Conservation (phyloP, 2,797 vertebrate species). For the Pogoniulus pusillus region DNA sequence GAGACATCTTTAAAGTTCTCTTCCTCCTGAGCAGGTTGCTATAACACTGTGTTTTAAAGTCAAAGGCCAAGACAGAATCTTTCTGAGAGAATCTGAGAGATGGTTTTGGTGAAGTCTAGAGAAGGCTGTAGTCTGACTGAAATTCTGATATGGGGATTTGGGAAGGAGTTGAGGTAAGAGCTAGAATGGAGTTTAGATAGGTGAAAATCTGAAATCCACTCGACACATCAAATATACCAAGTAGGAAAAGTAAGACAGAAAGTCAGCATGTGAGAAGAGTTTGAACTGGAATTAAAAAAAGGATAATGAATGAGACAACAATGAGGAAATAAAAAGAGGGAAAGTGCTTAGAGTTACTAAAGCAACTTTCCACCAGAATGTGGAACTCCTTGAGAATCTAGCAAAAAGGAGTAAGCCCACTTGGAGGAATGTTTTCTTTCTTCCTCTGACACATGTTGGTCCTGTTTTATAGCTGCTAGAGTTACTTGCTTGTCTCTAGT, state of each 20-base stretch:
- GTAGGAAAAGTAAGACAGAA: slow-evolving; percentile 19
- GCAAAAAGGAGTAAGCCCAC: neutral
- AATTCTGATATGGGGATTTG: neutral
- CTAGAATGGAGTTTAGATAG: neutral
- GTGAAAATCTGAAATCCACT: neutral
- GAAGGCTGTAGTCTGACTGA: neutral
- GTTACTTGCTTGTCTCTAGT: neutral
- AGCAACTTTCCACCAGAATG: neutral
- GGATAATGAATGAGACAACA: neutral
- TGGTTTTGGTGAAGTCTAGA: neutral
- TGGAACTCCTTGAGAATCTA: neutral
- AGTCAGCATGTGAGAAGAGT: slow-evolving; percentile 33
- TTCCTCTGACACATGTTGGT: neutral
- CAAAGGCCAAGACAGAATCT: neutral
- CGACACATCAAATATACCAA: neutral
- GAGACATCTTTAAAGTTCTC: neutral
- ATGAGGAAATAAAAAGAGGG: neutral
- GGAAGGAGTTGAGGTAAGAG: neutral
- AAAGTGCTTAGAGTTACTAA: slow-evolving; percentile 13
- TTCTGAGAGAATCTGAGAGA: neutral
- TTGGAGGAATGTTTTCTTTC: neutral
- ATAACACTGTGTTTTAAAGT: neutral
- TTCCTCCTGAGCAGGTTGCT: neutral
- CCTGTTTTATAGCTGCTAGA: neutral
- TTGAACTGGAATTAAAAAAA: neutral